Evolutionary conservation across 2,113 vertebrate species (phyloP).

Genomic region (Anhinga rufa): DNA sequence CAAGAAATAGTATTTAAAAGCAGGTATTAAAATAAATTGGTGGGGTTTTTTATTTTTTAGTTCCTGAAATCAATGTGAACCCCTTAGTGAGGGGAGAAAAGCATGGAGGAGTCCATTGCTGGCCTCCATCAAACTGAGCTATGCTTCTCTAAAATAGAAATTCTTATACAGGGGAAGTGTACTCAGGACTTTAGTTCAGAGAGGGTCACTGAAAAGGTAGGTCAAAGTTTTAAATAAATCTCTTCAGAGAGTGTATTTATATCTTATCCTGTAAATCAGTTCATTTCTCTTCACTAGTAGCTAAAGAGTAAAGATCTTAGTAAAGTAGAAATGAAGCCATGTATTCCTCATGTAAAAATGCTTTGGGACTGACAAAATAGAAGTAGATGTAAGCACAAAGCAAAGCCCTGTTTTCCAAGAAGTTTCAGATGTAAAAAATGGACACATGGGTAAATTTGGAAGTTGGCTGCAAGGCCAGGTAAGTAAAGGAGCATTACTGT

Average conservation of each 20-base stretch:
- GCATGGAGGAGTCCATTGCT: background rate
- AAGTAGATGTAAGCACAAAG: background rate
- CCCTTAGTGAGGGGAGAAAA: background rate
- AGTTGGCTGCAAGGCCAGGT: background rate
- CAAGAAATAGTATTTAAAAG: background rate
- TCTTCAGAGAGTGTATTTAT: background rate
- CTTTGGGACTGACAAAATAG: background rate
- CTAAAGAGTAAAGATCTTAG: background rate
- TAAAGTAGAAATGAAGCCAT: background rate
- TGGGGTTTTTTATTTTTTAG: background rate
- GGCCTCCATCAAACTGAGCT: background rate
- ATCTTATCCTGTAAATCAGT: background rate
- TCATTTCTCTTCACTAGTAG: background rate
- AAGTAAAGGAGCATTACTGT: background rate
- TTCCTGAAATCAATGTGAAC: background rate
- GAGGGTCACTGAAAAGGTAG: background rate
- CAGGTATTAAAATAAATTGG: background rate
- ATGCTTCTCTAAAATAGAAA: background rate
- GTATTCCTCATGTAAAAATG: background rate
- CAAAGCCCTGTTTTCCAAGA: background rate
- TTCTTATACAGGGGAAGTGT: background rate
- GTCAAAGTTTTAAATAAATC: background rate
- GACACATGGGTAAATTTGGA: background rate
- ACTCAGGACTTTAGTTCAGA: background rate
- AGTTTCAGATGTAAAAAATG: background rate